A percentile compares a stretch with the other conserved stretches of the same genome.
phyloP scores from a whole-genome alignment of 1,140 invertebrate species.

The Tribolium madens region DNA sequence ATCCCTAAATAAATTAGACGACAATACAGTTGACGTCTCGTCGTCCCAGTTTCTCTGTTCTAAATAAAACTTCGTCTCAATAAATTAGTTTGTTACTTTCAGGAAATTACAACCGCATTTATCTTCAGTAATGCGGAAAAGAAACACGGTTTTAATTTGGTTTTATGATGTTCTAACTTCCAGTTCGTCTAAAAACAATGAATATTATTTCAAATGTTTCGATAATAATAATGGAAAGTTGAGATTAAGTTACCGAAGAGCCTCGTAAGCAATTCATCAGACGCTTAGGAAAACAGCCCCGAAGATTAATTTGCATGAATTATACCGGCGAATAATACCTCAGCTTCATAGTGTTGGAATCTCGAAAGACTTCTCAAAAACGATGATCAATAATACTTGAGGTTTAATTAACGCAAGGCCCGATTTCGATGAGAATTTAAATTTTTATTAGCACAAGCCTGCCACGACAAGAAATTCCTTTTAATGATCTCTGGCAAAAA shows the following conservation, averaged over 20 bases:
- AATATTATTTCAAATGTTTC: constrained; percentile 24
- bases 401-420: constrained; percentile 28
- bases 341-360: constrained; percentile 19
- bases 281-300: constrained; percentile 29
- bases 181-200: constrained; percentile 1
- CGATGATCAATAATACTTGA: constrained; percentile 32
- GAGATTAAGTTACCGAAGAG: constrained; percentile 18
- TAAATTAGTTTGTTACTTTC: constrained; percentile 33
- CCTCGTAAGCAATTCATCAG: constrained; percentile 33
- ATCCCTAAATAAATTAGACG: constrained; percentile 13
- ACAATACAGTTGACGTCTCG: constrained; percentile 5
- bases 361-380: background rate
- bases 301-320: constrained; percentile 39
- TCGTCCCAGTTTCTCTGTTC: background rate
- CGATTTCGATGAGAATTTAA: constrained; percentile 24
- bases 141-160: constrained; percentile 24
- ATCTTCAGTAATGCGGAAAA: constrained; percentile 14
- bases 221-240: constrained; percentile 36
- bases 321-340: constrained; percentile 24
- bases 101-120: constrained; percentile 21
- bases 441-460: constrained; percentile 24
- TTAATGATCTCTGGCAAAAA: constrained; percentile 15
- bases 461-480: background rate
- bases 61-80: constrained; percentile 5
- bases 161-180: constrained; percentile 17